phyloP scores from a whole-genome alignment of 92 coral and sea anemone genomes.

The Epizoanthus fatuus region DNA sequence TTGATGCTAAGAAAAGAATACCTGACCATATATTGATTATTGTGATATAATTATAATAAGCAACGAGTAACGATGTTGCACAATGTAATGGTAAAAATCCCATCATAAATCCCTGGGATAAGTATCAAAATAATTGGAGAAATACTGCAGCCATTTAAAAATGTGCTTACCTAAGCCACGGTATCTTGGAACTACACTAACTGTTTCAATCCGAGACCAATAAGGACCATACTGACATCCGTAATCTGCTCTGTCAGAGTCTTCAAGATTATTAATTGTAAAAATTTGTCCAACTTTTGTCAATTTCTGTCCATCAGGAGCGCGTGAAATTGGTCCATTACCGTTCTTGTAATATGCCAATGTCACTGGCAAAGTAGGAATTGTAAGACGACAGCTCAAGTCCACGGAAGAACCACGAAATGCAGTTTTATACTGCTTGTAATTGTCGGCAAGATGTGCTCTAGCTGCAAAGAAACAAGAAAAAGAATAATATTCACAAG shows the following conservation, averaged over 20 bases:
- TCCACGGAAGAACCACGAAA: slow-evolving; percentile 42
- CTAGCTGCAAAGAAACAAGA: too few relatives aligned
- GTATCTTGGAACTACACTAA: not conserved
- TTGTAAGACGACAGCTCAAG: slow-evolving; percentile 67
- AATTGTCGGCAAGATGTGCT: too few relatives aligned
- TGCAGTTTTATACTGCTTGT: not conserved
- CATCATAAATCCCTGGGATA: too few relatives aligned
- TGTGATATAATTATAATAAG: too few relatives aligned
- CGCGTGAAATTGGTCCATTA: not conserved
- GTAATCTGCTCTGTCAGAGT: slow-evolving; percentile 27
- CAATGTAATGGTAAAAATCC: too few relatives aligned
- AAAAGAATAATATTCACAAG: too few relatives aligned
- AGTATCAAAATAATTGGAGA: too few relatives aligned
- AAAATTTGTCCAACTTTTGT: slow-evolving; percentile 72
- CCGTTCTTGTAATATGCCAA: not conserved
- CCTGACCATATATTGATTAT: too few relatives aligned
- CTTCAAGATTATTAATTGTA: slow-evolving; percentile 42
- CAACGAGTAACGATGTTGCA: too few relatives aligned
- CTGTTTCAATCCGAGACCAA: not conserved
- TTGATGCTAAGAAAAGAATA: too few relatives aligned
- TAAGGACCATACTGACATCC: slow-evolving; percentile 24
- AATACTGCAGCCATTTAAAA: too few relatives aligned
- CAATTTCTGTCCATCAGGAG: slow-evolving; percentile 61
- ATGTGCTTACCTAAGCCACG: too few relatives aligned
- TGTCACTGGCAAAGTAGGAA: slow-evolving; percentile 30